Base-by-base conservation (phyloP, 2,888 invertebrate genomes). In the Chouioia cunea region DNA sequence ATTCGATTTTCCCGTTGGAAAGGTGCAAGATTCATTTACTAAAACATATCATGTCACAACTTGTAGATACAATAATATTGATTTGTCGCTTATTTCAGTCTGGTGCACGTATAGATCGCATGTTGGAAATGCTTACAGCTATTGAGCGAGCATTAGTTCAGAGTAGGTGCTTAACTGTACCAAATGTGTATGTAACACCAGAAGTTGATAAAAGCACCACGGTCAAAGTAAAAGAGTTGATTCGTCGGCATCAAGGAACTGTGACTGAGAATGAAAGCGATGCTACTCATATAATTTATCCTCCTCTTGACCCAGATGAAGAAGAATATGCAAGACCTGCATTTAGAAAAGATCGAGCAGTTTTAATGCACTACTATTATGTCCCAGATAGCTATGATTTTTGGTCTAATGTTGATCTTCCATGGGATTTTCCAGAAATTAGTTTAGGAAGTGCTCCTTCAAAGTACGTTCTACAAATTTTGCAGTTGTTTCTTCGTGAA, bases 331-430 rank as follows among this genome's bases (percentile, higher is more conserved):
- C 96, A 0, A 88, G 97, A 64, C 96, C 97, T 0, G 92, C 93
- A 72, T 90, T 95, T 84, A 92, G 92, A 78, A 90, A 96, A 71
- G 96, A 94, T 59, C 90, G 91, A 82, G 90, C 92, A 86, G 91
- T 93, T 23, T 90, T 97, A 83, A 89, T 98, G 80, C 98, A 98
- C 86, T 98, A 97, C 96, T 97, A 96, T 88, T 97, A 96, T 85
- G 92, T 95, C 81, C 98, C 98, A 1, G 97, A 97, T 87, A 95
- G 94, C 76, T 93, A 95, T 82, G 96, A 96, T 84, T 93, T 94
- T 0, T 96, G 95, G 95, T 91, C 81, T 16, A 79, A 79, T 15
- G 69, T 85, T 43, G 85, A 85, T 76, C 81, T 85, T 70, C 83
- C 85, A n/a, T 83, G 83, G 80, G 85, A 85, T 54, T 85, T 78